Conservation (phyloP, 2,797 vertebrate species). For the Sparus aurata region DNA sequence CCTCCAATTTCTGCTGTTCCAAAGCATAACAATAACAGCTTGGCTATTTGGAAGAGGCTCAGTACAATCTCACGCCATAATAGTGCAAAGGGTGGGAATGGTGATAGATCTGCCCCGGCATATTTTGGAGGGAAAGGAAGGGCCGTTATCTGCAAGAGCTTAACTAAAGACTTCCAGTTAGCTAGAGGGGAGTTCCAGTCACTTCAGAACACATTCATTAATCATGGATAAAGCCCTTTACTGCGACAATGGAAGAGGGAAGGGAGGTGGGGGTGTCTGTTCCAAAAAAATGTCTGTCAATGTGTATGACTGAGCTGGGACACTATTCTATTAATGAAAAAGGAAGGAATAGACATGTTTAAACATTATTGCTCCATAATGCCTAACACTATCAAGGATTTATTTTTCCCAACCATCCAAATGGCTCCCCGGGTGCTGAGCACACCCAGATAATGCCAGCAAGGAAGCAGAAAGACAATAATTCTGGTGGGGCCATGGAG, state of each 20-base stretch:
- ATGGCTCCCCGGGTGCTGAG: conserved; percentile 76
- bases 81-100: conserved; percentile 17
- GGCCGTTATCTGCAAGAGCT: conserved; percentile 28
- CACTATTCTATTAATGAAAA: conserved; percentile 80
- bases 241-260: conserved; percentile 25
- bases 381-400: conserved; percentile 77
- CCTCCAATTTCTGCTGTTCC: conserved; percentile 42
- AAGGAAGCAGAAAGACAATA: conserved; percentile 80
- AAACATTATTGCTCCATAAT: conserved; percentile 83
- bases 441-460: conserved; percentile 74
- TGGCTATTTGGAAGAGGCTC: conserved; percentile 41
- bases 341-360: conserved; percentile 67
- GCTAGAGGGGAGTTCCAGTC: conserved; percentile 45
- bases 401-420: conserved; percentile 74
- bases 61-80: conserved; percentile 44
- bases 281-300: conserved; percentile 58
- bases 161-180: conserved; percentile 55
- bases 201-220: conserved; percentile 50
- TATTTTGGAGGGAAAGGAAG: conserved; percentile 27
- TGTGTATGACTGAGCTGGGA: conserved; percentile 69
- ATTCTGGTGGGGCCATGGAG: conserved; percentile 66
- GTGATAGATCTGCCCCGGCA: conserved; percentile 40
- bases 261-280: neutral
- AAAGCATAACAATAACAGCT: conserved; percentile 66
- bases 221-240: conserved; percentile 53